Base-by-base conservation (phyloP, 64 coral and sea anemone genomes). In the Montipora cactus region DNA sequence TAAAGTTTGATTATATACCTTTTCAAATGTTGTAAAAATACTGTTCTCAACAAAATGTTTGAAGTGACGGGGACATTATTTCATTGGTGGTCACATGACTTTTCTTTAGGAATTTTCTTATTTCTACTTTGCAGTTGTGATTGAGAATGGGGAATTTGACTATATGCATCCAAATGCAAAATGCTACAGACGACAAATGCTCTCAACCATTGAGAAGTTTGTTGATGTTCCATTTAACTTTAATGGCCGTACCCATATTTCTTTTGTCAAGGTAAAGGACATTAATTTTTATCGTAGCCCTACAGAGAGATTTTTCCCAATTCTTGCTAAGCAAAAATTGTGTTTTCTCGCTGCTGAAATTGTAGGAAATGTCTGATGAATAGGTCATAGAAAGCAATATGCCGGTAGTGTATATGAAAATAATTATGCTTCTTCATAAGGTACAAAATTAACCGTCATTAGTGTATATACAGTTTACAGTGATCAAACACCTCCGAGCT, bases 91-190 rank as follows among this genome's bases (percentile, higher is more conserved):
- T 64, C n/a, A 19, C 44, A 8, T 76, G 68, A 20, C 21, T 75
- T 68, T 57, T 18, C 61, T 64, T 64, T 64, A 58, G 14, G 59
- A 22, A 25, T 50, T 3, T 68, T 86, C 49, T 12, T 4, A 14
- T 4, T 37, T 79, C 82, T 82, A 20, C 49, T 93, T 86, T 12
- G 48, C 82, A 96, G 97, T 94, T 79, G 62, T 99, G 25, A 83
- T 96, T 72, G 62, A 96, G 44, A 91, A 87, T 15, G 94, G 81
- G 2, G 69, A 90, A 5, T 99, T 92, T 89, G 84, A 96, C 47
- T 99, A 99, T 88, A 99, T 99, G 94, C 5, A n/a, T 1, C 92
- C 94, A 23, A 61, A n/a, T 16, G 97, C 92, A 18, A 47, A 83
- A 64, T 96, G 92, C 64, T 95, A 99, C 84, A 88, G 92, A 67